Conservation (phyloP, 2,888 invertebrate species). For the Augochlorella aurata region DNA sequence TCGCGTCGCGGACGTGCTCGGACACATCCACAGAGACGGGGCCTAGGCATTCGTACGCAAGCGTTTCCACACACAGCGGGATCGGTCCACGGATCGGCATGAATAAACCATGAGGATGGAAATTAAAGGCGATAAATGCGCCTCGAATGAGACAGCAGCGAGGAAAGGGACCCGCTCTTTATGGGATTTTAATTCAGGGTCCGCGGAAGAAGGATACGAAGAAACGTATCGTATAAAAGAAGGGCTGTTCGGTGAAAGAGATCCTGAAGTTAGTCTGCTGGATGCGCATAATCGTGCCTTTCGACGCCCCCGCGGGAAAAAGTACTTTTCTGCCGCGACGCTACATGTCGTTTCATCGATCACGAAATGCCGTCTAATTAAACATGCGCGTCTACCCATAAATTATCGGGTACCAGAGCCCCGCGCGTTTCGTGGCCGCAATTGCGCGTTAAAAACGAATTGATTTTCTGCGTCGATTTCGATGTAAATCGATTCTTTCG, state of each 20-base stretch:
- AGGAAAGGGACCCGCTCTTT: slow-evolving; percentile 71
- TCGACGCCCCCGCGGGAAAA: neutral
- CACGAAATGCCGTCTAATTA: slow-evolving; percentile 45
- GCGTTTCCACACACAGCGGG: slow-evolving; percentile 56
- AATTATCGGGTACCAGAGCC: neutral
- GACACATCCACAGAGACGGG: slow-evolving; percentile 8
- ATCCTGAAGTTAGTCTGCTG: slow-evolving; percentile 25
- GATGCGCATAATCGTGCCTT: slow-evolving; percentile 43
- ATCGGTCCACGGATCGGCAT: slow-evolving; percentile 67
- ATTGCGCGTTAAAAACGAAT: neutral
- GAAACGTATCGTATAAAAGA: slow-evolving; percentile 38
- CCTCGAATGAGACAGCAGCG: slow-evolving; percentile 74
- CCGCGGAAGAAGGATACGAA: slow-evolving; percentile 52
- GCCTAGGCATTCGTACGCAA: slow-evolving; percentile 11
- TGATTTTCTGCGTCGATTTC: neutral
- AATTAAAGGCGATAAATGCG: slow-evolving; percentile 80
- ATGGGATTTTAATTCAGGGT: slow-evolving; percentile 79
- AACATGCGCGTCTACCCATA: neutral
- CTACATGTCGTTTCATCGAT: slow-evolving; percentile 22
- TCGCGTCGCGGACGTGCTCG: slow-evolving; percentile 36
- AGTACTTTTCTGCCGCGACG: neutral
- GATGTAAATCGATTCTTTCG: neutral
- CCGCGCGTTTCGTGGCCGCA: neutral
- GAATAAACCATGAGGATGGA: slow-evolving; percentile 80
- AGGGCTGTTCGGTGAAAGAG: slow-evolving; percentile 12